Evolutionary conservation across 2,113 vertebrate species (phyloP).

Genomic region (Micronycteris hirsuta): DNA sequence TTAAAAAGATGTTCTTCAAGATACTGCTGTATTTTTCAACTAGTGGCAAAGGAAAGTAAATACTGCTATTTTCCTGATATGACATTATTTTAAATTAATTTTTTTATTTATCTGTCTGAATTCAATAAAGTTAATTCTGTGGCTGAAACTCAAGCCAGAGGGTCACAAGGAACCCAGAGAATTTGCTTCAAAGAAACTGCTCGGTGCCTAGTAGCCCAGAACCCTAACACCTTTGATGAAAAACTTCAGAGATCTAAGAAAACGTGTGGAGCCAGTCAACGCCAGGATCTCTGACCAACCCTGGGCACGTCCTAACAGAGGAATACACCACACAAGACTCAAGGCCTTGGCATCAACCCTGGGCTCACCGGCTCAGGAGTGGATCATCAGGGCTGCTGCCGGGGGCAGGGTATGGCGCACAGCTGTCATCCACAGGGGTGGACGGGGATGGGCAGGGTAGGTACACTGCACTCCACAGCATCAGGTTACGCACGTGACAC

Average conservation of each 20-base stretch:
- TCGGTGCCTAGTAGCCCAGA: neutral
- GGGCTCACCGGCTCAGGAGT: constrained; percentile 92
- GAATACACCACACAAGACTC: neutral
- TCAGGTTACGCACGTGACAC: constrained; percentile 95
- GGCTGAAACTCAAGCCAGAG: neutral
- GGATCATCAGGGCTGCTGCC: constrained; percentile 90
- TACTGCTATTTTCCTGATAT: neutral
- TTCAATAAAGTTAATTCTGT: neutral
- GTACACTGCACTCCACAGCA: constrained; percentile 98
- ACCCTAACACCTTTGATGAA: neutral
- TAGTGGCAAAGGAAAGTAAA: neutral
- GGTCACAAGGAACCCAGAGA: neutral
- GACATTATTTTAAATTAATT: neutral
- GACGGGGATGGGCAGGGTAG: constrained; percentile 95
- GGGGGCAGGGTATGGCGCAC: constrained; percentile 91
- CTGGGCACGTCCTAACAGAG: neutral
- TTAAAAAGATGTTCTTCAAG: neutral
- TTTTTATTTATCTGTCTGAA: neutral
- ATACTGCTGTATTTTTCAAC: neutral
- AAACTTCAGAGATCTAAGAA: neutral
- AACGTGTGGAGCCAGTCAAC: neutral
- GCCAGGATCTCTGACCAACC: neutral
- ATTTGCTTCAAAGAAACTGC: neutral
- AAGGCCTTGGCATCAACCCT: neutral
- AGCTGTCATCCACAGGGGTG: constrained; percentile 92